Percentiles rank a stretch among this genome's conserved stretches.
phyloP scores from a whole-genome alignment of 2,888 invertebrate genomes.

The Lasioglossum vierecki region DNA sequence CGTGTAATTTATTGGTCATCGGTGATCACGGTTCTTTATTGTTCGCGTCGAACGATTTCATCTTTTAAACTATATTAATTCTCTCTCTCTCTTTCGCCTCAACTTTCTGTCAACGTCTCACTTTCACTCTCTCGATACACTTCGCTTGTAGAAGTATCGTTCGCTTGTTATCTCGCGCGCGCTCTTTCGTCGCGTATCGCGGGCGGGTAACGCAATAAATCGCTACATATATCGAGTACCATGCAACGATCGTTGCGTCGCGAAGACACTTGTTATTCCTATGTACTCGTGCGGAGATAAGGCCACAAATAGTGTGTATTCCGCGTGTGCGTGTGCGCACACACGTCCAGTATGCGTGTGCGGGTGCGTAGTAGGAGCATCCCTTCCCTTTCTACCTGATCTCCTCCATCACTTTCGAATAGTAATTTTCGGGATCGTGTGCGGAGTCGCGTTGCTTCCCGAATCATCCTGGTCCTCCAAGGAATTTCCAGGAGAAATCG shows the following conservation, averaged over 20 bases:
- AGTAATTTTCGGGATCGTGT: neutral
- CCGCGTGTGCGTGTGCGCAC: conserved; percentile 66
- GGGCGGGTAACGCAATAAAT: conserved; percentile 44
- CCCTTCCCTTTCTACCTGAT: neutral
- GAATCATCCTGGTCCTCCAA: neutral
- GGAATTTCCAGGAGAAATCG: neutral
- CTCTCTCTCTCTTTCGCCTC: conserved; percentile 15
- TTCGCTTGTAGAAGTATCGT: conserved; percentile 5
- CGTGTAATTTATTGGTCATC: conserved; percentile 76
- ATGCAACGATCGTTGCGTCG: conserved; percentile 58
- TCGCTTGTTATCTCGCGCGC: conserved; percentile 7
- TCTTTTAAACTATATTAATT: neutral
- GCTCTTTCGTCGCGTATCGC: conserved; percentile 1
- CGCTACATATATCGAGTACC: conserved; percentile 51
- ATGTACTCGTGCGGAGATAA: conserved; percentile 77
- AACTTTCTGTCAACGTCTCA: conserved; percentile 15
- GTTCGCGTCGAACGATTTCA: conserved; percentile 41
- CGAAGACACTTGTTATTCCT: conserved; percentile 72
- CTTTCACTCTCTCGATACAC: neutral
- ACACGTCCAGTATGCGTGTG: conserved; percentile 51
- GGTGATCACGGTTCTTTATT: conserved; percentile 57
- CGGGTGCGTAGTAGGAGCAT: conserved; percentile 38
- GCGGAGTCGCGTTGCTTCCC: neutral
- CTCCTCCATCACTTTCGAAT: conserved; percentile 21
- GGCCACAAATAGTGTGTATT: conserved; percentile 74